Conservation (phyloP, 1,140 invertebrate species). For the Notospermus geniculatus region DNA sequence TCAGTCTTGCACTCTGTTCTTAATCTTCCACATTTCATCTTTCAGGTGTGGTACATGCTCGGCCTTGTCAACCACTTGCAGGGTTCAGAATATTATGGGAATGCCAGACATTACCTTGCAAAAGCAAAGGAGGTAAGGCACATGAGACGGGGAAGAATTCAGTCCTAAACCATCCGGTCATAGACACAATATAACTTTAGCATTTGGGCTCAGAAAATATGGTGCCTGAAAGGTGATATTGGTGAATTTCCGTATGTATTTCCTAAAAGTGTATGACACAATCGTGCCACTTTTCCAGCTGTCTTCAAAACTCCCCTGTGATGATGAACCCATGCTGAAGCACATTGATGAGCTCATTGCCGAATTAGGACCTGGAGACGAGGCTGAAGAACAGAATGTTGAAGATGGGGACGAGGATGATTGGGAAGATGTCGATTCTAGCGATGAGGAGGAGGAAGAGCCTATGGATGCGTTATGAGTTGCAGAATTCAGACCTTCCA, state of each 20-base stretch:
- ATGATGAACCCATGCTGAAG: slow-evolving; percentile 36
- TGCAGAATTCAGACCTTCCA: too few species aligned
- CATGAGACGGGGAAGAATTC: background rate
- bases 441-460: background rate
- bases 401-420: background rate
- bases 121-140: slow-evolving; percentile 47
- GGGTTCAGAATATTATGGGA: slow-evolving; percentile 46
- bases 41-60: slow-evolving; percentile 53
- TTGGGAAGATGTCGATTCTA: slow-evolving; percentile 5
- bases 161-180: background rate
- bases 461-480: too few species aligned
- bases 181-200: background rate
- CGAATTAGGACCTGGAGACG: slow-evolving; percentile 37
- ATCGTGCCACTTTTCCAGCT: slow-evolving; percentile 24
- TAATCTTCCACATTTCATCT: background rate
- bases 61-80: slow-evolving; percentile 53
- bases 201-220: background rate
- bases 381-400: slow-evolving; percentile 19
- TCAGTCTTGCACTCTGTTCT: too few species aligned
- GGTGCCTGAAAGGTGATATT: background rate
- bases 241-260: background rate
- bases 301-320: slow-evolving; percentile 33
- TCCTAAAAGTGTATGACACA: background rate
- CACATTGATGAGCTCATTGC: slow-evolving; percentile 40
- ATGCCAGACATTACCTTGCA: slow-evolving; percentile 51